Conservation (phyloP, 2,113 vertebrate genomes). For the Rynchops niger region DNA sequence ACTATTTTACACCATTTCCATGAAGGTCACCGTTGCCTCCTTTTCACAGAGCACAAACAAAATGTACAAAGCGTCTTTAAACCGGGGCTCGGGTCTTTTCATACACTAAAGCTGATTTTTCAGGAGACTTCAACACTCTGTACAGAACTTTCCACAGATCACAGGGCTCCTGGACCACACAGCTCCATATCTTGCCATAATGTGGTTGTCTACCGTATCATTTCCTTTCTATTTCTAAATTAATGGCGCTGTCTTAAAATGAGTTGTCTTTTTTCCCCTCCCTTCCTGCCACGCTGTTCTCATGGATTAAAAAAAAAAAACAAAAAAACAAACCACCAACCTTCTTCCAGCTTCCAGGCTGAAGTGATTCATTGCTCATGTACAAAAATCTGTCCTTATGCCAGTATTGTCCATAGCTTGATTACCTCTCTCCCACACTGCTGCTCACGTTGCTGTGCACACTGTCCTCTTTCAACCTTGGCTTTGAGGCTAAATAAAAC, state of each 20-base stretch:
- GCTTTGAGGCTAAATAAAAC: background rate
- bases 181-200: background rate
- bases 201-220: background rate
- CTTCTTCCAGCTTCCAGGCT: background rate
- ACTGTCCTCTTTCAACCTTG: background rate
- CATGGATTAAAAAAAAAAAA: background rate
- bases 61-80: background rate
- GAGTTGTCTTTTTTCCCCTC: background rate
- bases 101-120: background rate
- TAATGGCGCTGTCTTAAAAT: background rate
- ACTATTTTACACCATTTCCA: background rate
- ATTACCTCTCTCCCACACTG: background rate
- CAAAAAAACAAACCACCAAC: fast-evolving
- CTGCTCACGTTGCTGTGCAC: background rate
- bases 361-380: background rate
- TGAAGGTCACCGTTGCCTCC: background rate
- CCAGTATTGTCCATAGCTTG: background rate
- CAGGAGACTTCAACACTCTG: background rate
- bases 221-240: background rate
- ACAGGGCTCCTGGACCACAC: background rate
- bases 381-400: background rate
- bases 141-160: background rate
- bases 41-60: background rate
- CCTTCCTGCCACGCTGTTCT: background rate
- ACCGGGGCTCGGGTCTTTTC: background rate